phyloP scores from a whole-genome alignment of 2,797 vertebrate genomes.

The Periparus ater region DNA sequence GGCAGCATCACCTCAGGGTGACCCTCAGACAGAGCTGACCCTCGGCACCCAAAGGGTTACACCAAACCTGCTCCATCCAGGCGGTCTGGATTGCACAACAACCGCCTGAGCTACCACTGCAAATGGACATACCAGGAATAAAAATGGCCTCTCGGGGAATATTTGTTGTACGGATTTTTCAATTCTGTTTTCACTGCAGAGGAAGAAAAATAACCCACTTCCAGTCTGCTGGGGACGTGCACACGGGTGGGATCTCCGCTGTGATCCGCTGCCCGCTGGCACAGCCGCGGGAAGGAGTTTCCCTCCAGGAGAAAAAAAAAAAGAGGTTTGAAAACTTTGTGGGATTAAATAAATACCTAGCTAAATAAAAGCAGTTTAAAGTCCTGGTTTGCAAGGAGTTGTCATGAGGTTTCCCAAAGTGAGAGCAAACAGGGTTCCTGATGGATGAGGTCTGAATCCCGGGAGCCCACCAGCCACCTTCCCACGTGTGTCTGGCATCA shows the following conservation, averaged over 20 bases:
- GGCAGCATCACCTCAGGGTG: neutral
- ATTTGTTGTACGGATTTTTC: slow-evolving; percentile 40
- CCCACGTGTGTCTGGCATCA: neutral
- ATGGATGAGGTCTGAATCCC: neutral
- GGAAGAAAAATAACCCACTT: slow-evolving; percentile 59
- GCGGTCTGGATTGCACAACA: slow-evolving; percentile 52
- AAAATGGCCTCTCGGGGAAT: slow-evolving; percentile 57
- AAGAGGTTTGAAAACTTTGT: neutral
- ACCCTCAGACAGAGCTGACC: neutral
- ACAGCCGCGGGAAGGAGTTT: neutral
- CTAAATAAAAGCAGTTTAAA: neutral
- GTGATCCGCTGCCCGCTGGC: neutral
- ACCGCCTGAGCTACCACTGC: neutral
- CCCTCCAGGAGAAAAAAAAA: neutral
- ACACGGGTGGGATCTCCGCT: neutral
- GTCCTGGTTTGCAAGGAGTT: neutral
- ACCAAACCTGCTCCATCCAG: slow-evolving; percentile 21
- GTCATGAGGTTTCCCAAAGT: neutral
- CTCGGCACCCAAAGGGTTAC: slow-evolving; percentile 33
- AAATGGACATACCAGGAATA: slow-evolving; percentile 59
- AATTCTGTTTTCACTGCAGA: slow-evolving; percentile 31
- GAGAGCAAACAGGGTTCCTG: neutral
- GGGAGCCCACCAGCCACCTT: neutral
- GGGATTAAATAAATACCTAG: neutral
- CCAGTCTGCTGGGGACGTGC: slow-evolving; percentile 25